These are phyloP conservation scores for Meteorus cinctellus DNA, from an alignment of 2,888 invertebrate genomes.

Conservation along the genomic window DNA sequence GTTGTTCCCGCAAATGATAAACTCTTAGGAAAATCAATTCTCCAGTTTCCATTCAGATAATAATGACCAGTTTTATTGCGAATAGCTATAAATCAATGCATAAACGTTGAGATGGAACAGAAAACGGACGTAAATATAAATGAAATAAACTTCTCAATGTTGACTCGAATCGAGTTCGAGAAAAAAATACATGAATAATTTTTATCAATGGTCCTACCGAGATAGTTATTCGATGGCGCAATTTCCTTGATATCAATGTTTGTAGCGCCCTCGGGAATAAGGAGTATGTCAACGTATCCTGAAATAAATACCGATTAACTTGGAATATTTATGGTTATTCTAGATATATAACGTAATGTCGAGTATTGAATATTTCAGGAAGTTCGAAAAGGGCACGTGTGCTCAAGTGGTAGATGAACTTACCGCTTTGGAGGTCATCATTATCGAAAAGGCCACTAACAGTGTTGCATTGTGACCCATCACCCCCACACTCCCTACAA, in stretches of 20 bases:
- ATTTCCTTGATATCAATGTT: constrained; percentile 88
- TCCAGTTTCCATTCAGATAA: constrained; percentile 95
- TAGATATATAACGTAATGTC: background rate
- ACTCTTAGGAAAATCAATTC: constrained; percentile 91
- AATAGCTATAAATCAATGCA: constrained; percentile 78
- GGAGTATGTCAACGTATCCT: constrained; percentile 94
- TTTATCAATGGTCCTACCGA: constrained; percentile 78
- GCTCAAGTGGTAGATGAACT: constrained; percentile 54
- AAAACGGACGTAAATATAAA: background rate
- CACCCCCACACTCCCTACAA: constrained; percentile 94
- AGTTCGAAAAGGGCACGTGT: background rate
- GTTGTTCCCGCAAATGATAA: constrained; percentile 87
- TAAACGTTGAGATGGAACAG: background rate
- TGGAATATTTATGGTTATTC: constrained; percentile 22
- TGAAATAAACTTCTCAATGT: background rate
- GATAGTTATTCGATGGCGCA: constrained; percentile 89
- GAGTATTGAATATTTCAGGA: constrained; percentile 1
- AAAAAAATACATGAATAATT: background rate
- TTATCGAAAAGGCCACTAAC: constrained; percentile 81
- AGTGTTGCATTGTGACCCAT: constrained; percentile 90
- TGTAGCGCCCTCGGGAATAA: constrained; percentile 95
- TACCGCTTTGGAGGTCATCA: constrained; percentile 84
- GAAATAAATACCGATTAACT: constrained; percentile 56
- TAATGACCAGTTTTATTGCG: constrained; percentile 88
- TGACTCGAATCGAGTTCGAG: background rate